A percentile compares a stretch with the other conserved stretches of the same genome.
These are phyloP conservation scores for Epistrophe eligans DNA, from an alignment of 2,888 invertebrate genomes.

Conservation along the genomic window DNA sequence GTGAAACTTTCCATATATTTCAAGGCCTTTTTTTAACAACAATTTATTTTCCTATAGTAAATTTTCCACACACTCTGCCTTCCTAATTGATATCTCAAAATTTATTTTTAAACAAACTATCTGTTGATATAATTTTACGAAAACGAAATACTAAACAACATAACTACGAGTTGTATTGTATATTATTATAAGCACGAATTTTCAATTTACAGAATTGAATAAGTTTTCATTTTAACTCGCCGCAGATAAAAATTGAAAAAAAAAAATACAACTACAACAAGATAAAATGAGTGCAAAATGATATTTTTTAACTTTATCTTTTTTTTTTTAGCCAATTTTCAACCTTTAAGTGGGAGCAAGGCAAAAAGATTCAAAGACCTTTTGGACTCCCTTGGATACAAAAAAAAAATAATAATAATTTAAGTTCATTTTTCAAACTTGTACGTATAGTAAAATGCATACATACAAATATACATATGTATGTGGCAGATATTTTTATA, in stretches of 20 bases:
- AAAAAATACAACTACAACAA: neutral
- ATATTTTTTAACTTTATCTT: constrained; percentile 39
- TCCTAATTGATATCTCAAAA: too few species aligned
- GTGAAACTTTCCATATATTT: too few species aligned
- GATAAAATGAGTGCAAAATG: constrained; percentile 1
- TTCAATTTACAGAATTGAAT: constrained; percentile 69
- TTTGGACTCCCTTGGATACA: constrained; percentile 23
- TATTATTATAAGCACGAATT: constrained; percentile 36
- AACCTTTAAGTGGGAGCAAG: constrained; percentile 23
- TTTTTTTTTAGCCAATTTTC: constrained; percentile 46
- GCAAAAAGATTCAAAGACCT: constrained; percentile 41
- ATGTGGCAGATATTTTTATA: neutral
- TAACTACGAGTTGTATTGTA: too few species aligned
- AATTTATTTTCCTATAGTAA: too few species aligned
- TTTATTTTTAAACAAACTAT: too few species aligned
- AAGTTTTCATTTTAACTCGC: constrained; percentile 32
- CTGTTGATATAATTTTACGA: too few species aligned
- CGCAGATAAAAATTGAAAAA: constrained; percentile 33
- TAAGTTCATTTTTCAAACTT: constrained; percentile 10
- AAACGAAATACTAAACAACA: too few species aligned
- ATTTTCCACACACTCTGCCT: too few species aligned
- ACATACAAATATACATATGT: neutral
- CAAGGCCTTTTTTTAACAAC: too few species aligned
- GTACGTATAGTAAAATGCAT: neutral
- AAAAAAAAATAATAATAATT: constrained; percentile 10